Base-by-base conservation (phyloP, 2,797 vertebrate species). In the Premnoplex brunnescens region DNA sequence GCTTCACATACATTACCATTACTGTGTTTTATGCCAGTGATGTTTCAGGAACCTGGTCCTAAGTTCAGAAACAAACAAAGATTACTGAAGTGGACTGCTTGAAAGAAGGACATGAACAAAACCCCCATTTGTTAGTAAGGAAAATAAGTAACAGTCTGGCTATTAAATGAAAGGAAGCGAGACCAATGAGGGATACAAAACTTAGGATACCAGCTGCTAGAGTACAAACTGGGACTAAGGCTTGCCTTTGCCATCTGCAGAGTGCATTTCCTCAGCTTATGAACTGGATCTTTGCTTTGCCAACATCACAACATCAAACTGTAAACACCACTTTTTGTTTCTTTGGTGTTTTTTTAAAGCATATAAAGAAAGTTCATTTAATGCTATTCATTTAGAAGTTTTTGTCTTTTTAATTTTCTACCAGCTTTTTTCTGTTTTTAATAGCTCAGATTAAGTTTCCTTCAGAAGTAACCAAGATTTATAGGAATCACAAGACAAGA, bases 201-300 rank as follows among this genome's bases (percentile, higher is more conserved):
- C 54, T 89, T 74, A 55, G 73, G 62, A 78, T 36, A 75, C 46
- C 93, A 96, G 89, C 95, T 97, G 92, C 89, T 72, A 21, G 69
- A 62, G 16, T 32, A 81, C 12, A 12, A 89, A 78, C 87, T 86
- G 85, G 73, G 66, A 48, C 68, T 83, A 69, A 91, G 69, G 69
- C 89, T 95, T 89, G 73, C 34, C 75, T 86, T 87, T 86, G 62
- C 85, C 95, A 89, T 96, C 94, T 96, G 95, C 89, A 89, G 73
- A 81, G 34, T 46, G 62, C 36, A 44, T 89, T 92, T 91, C 85
- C 85, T 89, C 39, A 68, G 82, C 32, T 32, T 88, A 17, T 48
- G 52, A 86, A 43, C 69, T 41, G 59, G 7, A 54, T 76, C 19
- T 92, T 90, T 86, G 66, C 79, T 88, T 91, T 92, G 89, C 79